These are phyloP conservation scores for Corvus hawaiiensis DNA, from an alignment of 2,113 vertebrate genomes.

Conservation along the genomic window DNA sequence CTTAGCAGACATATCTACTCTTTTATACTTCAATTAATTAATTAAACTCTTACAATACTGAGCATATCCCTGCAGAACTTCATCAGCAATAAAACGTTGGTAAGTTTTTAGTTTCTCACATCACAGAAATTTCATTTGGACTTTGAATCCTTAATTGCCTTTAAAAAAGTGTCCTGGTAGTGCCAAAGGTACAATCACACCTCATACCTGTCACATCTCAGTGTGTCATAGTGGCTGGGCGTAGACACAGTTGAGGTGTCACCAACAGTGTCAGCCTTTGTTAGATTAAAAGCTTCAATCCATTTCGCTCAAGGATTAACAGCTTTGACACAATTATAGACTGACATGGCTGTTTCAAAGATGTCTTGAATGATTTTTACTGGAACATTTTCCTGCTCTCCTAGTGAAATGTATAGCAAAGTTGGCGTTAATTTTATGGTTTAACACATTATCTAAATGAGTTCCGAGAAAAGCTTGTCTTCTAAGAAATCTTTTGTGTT, in stretches of 20 bases:
- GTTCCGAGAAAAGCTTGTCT: neutral
- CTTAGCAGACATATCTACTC: neutral
- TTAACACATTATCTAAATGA: neutral
- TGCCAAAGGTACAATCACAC: neutral
- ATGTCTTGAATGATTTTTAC: neutral
- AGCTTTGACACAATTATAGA: neutral
- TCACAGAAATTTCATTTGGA: neutral
- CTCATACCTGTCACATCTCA: neutral
- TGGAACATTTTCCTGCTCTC: neutral
- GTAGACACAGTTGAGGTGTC: neutral
- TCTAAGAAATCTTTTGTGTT: neutral
- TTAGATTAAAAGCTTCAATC: neutral
- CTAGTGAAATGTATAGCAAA: neutral
- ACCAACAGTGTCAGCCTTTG: neutral
- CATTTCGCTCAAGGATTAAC: neutral
- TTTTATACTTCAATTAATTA: neutral
- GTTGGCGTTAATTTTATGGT: neutral
- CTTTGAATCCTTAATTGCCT: neutral
- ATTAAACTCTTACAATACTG: neutral
- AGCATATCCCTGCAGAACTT: neutral
- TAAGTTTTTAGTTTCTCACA: neutral
- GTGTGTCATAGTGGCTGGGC: accelerated
- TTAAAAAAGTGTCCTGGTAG: neutral
- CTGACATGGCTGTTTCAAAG: neutral
- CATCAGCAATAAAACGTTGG: neutral